These are phyloP conservation scores for Quadroppia sp. DNA, from an alignment of 2,888 invertebrate genomes.

Conservation along the genomic window DNA sequence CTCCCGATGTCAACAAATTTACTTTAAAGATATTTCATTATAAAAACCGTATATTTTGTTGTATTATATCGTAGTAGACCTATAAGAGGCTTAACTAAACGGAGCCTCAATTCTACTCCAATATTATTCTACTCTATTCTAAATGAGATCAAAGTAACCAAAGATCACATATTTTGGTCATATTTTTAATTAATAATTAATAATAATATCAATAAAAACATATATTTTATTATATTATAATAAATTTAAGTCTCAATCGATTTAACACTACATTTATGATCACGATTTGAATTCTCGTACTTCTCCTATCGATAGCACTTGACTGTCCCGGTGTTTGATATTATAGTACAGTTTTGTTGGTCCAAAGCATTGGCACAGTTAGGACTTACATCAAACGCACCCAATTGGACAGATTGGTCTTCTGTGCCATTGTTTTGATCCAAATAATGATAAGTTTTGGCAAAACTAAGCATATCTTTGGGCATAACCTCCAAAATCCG, in stretches of 20 bases:
- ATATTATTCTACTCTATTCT: too few species aligned
- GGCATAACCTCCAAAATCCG: conserved; percentile 27
- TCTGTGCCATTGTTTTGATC: background rate
- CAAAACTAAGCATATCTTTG: conserved; percentile 22
- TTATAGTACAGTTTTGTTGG: background rate
- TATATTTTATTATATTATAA: too few species aligned
- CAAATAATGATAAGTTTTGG: conserved; percentile 13
- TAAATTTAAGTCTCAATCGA: too few species aligned
- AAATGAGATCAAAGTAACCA: too few species aligned
- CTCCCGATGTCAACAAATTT: background rate
- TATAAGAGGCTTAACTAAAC: conserved; percentile 24
- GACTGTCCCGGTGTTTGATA: background rate
- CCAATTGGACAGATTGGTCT: conserved; percentile 8
- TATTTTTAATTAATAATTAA: too few species aligned
- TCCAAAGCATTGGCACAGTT: background rate
- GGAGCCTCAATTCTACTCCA: background rate
- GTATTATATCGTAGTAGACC: background rate
- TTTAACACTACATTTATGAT: too few species aligned
- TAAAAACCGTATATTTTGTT: background rate
- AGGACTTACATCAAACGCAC: conserved; percentile 18
- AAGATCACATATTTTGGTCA: too few species aligned
- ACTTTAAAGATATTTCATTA: conserved; percentile 1
- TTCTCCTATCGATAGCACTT: too few species aligned
- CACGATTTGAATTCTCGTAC: too few species aligned
- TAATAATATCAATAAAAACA: too few species aligned